Base-by-base conservation (phyloP, 1,140 invertebrate species). In the Sycophila sp. region DNA sequence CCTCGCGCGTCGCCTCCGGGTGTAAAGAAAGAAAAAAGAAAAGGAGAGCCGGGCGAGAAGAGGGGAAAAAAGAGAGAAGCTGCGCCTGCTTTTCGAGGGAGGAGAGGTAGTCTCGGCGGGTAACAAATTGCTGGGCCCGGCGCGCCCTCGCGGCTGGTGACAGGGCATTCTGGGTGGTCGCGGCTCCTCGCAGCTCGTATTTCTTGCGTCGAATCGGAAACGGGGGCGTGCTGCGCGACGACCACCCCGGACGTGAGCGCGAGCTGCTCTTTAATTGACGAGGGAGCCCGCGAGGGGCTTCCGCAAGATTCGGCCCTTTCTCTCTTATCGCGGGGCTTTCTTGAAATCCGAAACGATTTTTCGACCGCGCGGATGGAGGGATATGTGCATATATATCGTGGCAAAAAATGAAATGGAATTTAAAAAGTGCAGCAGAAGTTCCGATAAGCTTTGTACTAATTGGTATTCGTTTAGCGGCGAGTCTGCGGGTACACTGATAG, bases 121-220 rank as follows among this genome's bases (percentile, higher is more conserved):
- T 67, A 58, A 67, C 53, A 67, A 67, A 67, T 67, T 67, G 53
- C 65, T 17, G 53, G 65, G 10, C 38, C 19, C 64, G 49, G 49
- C 26, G 38, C 17, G 38, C 28, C 17, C 26, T 59, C 53, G 51
- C 53, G 68, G 72, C 78, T 81, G 82, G 81, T 83, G 83, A 84
- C 83, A 83, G 80, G 76, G 81, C 60, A 38, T 83, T 82, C 82
- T 83, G 82, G 82, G 82, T 83, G 82, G 82, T 83, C 83, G 79
- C 45, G 60, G 76, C 76, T 42, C 42, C 38, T 78, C 73, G 75
- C 73, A 73, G 80, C 76, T 81, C 82, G 77, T 82, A 83, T 83
- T 83, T 83, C 81, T 83, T 81, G 69, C n/a, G n/a, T 78, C 77
- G 79, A 76, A 73, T 77, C 73, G 55, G 66, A 69, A 69, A 69